Base-by-base conservation (phyloP, 2,888 invertebrate species). In the Arge pagana region DNA sequence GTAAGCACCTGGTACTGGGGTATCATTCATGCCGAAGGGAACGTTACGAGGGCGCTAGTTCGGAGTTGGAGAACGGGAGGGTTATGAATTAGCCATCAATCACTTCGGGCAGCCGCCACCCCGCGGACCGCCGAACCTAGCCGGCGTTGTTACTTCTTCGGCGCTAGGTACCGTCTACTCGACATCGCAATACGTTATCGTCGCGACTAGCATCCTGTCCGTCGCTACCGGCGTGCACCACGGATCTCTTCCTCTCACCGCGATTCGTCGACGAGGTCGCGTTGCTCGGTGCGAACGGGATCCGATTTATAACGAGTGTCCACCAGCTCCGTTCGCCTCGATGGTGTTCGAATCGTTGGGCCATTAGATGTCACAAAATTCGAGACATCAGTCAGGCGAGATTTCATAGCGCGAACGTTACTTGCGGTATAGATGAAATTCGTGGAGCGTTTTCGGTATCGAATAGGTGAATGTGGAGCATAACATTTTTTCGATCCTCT, bases 61-160 rank as follows among this genome's bases (percentile, higher is more conserved):
- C 21, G 45, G 33, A 45, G 45, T 45, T 45, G 15, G 45, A 45
- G 45, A 33, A 30, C 33, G 28, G 28, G 28, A 33, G 45, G 45
- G 45, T 45, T 45, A 45, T 45, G 35, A 45, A 45, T 45, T 45
- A 45, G 45, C 45, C 45, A 45, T 45, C 45, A 45, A 45, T 45
- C 45, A 45, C 45, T 10, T 19, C 19, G 45, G 45, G 45, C 45
- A 35, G 45, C n/a, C 45, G 45, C 33, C 24, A n/a, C 23, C 33
- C 13, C 21, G 33, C 45, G 21, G 19, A 8, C 35, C 28, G 45
- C 33, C 24, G 31, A 35, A 45, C 45, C 35, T n/a, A n/a, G n/a
- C n/a, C n/a, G n/a, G n/a, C n/a, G n/a, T n/a, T n/a, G n/a, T n/a
- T n/a, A n/a, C n/a, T n/a, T n/a, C n/a, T n/a, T n/a, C n/a, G n/a